These are phyloP conservation scores for Antigone vipio DNA, from an alignment of 2,113 vertebrate species.

Conservation along the genomic window DNA sequence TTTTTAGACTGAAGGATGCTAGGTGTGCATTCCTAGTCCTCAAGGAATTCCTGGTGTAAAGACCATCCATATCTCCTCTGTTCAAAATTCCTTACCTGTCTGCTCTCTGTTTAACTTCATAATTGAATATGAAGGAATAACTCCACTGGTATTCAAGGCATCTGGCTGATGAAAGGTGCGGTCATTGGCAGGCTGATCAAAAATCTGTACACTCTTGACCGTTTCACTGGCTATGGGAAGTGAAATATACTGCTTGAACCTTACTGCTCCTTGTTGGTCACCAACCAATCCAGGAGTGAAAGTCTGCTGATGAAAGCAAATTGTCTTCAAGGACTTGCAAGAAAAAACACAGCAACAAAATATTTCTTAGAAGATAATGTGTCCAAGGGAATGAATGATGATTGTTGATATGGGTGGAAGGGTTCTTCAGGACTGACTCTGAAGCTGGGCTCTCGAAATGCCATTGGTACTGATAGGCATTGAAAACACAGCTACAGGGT, in stretches of 20 bases:
- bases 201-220: not conserved
- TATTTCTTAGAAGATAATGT: not conserved
- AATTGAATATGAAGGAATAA: not conserved
- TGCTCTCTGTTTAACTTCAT: not conserved
- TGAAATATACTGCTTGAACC: not conserved
- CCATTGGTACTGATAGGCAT: not conserved
- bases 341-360: not conserved
- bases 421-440: not conserved
- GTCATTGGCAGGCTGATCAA: not conserved
- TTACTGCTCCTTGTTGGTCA: not conserved
- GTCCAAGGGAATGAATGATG: not conserved
- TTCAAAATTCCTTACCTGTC: not conserved
- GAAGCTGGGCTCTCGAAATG: not conserved
- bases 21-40: not conserved
- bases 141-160: not conserved
- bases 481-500: not conserved
- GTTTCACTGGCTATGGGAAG: not conserved
- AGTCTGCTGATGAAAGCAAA: not conserved
- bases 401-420: not conserved
- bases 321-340: not conserved
- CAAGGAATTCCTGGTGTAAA: not conserved
- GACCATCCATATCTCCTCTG: not conserved
- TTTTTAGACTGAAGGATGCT: not conserved
- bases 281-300: not conserved
- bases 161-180: not conserved